These are phyloP conservation scores for Lasius fuliginosus DNA, from an alignment of 2,888 invertebrate genomes.

Conservation along the genomic window DNA sequence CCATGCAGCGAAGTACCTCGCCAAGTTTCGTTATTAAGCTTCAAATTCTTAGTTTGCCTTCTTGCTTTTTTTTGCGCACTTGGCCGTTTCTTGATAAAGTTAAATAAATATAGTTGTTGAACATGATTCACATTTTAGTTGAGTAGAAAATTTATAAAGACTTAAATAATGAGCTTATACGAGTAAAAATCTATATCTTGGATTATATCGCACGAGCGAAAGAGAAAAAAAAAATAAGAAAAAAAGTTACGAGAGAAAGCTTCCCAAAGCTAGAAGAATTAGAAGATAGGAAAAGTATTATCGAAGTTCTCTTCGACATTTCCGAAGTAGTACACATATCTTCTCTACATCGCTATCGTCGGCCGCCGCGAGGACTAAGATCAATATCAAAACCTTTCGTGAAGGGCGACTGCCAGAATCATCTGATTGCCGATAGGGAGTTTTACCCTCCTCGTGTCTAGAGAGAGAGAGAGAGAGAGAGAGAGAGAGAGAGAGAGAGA, in stretches of 20 bases:
- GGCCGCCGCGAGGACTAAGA: conserved; percentile 51
- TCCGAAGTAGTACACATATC: background rate
- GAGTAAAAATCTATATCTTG: background rate
- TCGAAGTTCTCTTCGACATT: background rate
- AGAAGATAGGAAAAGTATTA: conserved; percentile 12
- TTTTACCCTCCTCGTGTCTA: conserved; percentile 24
- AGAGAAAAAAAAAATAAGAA: background rate
- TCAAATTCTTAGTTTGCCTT: conserved; percentile 64
- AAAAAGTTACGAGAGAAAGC: background rate
- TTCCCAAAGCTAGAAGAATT: conserved; percentile 11
- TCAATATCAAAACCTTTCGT: conserved; percentile 62
- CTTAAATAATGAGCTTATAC: conserved; percentile 13
- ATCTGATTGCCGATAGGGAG: conserved; percentile 24
- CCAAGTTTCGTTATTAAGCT: conserved; percentile 66
- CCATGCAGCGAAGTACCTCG: conserved; percentile 52
- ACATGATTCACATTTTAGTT: background rate
- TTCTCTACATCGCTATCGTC: conserved; percentile 50
- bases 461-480: background rate
- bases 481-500: too few species aligned
- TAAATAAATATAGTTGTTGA: conserved; percentile 19
- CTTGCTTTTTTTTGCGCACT: background rate
- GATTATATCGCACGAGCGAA: background rate
- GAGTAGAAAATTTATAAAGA: background rate
- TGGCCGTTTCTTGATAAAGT: conserved; percentile 1
- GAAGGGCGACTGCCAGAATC: conserved; percentile 50